Conservation (phyloP, 35 echinoderm and acorn worm genomes). For the Nesometra sesokonis region DNA sequence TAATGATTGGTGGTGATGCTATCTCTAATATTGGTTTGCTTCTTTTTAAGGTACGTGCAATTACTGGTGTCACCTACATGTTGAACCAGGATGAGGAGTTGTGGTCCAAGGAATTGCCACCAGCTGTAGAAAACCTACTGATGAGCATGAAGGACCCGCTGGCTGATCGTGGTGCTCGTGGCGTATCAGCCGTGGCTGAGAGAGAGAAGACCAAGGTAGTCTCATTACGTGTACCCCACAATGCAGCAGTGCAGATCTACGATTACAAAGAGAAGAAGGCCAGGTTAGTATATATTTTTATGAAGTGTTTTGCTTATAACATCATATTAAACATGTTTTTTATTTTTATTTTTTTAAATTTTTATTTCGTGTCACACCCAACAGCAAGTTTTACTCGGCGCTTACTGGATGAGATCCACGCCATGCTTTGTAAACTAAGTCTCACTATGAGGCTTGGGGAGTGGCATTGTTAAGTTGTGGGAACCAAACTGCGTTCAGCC, state of each 20-base stretch:
- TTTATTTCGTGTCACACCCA: too few species aligned
- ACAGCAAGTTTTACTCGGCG: too few species aligned
- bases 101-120: constrained; percentile 90
- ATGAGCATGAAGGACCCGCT: constrained; percentile 63
- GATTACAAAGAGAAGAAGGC: constrained; percentile 99
- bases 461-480: too few species aligned
- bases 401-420: too few species aligned
- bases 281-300: constrained; percentile 56
- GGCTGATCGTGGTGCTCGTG: constrained; percentile 37
- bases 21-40: too few species aligned
- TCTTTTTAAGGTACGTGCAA: constrained; percentile 57
- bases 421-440: too few species aligned
- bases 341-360: too few species aligned
- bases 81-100: constrained; percentile 97
- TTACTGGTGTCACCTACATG: constrained; percentile 94
- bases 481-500: too few species aligned
- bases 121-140: constrained; percentile 82
- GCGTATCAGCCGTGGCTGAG: neutral
- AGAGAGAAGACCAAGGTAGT: constrained; percentile 87
- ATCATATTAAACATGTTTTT: too few species aligned
- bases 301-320: too few species aligned
- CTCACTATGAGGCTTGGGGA: too few species aligned
- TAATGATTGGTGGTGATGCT: too few species aligned
- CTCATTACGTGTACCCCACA: constrained; percentile 75
- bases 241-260: constrained; percentile 92